Base-by-base conservation (phyloP, 2,888 invertebrate species). In the Drosophila parthenogenetica region DNA sequence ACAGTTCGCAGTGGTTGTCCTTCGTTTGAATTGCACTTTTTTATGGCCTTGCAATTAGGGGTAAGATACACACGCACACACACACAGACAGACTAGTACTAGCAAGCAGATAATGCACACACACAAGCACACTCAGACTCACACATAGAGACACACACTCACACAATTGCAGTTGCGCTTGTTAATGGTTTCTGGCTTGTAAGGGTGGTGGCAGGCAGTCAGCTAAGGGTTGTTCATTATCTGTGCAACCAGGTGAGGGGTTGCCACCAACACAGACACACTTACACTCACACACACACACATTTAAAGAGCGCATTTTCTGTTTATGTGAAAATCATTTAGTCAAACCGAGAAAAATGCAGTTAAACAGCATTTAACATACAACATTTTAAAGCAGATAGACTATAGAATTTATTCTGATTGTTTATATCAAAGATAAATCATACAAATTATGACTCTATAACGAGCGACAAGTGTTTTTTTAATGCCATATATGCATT, bases 21-120 rank as follows among this genome's bases (percentile, higher is more conserved):
- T 90, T 91, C 89, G 83, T 48, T 79, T 72, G 74, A 87, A 90
- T 89, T 82, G 87, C 87, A 88, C 61, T 81, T 87, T 89, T 89
- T 90, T 89, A 90, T 88, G 85, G 75, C 73, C 60, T 76, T 82
- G 86, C 90, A 90, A 90, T 90, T 90, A 90, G 89, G 89, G 89
- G 90, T 90, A 85, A 89, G 64, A 51, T 63, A 58, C 49, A 59
- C 73, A 50, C 43, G 63, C 45, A 40, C 40, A 43, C 11, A 51
- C 37, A 43, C 51, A 64, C 16, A 40, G 16, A 64, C 29, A 53
- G 22, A 43, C 19, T n/a, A 7, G 46, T 55, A 37, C 43, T 39
- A 5, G 16, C 62, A 55, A 35, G 51, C 32, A 63, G 43, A 58
- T 69, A 77, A 59, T 42, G 22, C 55, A 50, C 53, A 37, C 51